Conservation (phyloP, 1,140 invertebrate genomes). For the Bombus confusus region DNA sequence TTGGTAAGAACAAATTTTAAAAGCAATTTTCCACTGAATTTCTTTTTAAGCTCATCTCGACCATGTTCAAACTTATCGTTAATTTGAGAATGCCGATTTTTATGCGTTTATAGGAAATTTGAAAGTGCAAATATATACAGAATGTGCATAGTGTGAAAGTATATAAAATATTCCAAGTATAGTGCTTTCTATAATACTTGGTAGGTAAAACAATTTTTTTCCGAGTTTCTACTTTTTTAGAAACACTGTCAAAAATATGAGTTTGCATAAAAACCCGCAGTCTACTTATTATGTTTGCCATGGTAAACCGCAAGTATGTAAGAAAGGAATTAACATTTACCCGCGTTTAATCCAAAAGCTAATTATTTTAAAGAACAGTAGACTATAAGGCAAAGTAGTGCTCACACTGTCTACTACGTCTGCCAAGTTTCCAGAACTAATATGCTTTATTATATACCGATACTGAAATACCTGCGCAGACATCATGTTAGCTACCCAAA, state of each 20-base stretch:
- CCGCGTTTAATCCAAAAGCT: constrained; percentile 47
- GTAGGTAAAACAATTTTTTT: no score
- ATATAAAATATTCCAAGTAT: no score
- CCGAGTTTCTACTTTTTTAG: no score
- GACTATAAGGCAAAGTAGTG: constrained; percentile 36
- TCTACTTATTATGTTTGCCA: neutral
- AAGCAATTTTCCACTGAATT: neutral
- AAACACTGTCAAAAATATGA: no score
- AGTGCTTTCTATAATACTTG: no score
- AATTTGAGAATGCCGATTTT: no score
- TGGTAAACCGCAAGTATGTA: neutral
- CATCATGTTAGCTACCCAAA: constrained; percentile 33
- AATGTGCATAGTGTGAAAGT: no score
- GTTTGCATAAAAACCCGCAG: no score
- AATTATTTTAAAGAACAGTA: constrained; percentile 51
- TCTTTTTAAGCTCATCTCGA: neutral
- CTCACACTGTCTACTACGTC: constrained; percentile 52
- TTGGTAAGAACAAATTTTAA: neutral
- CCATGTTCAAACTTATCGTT: neutral
- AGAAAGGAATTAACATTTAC: neutral
- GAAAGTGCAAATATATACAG: no score
- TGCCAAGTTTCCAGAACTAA: constrained; percentile 4
- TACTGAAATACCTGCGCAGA: constrained; percentile 47
- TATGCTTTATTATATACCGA: constrained; percentile 36
- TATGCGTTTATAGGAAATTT: no score